Conservation (phyloP, 2,113 vertebrate species). For the Prochilodus magdalenae region DNA sequence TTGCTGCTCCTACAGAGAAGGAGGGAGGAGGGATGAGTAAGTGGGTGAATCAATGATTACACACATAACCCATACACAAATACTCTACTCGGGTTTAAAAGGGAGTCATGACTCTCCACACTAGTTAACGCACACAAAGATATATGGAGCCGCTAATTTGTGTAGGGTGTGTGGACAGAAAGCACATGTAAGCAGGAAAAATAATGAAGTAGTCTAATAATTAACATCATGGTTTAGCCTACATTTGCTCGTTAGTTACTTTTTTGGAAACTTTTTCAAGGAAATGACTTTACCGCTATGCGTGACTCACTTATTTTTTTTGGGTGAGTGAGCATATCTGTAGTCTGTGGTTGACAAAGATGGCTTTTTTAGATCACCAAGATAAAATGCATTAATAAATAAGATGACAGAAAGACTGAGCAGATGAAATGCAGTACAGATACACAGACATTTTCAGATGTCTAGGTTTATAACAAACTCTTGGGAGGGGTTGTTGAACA, state of each 20-base stretch:
- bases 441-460: neutral
- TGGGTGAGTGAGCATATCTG: neutral
- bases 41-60: slow-evolving; percentile 33
- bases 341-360: no score
- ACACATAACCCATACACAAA: slow-evolving; percentile 13
- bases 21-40: slow-evolving; percentile 34
- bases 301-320: neutral
- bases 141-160: neutral
- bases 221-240: neutral
- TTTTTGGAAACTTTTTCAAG: neutral
- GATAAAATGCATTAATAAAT: neutral
- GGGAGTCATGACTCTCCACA: neutral
- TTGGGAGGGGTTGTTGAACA: neutral
- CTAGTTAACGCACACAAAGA: neutral
- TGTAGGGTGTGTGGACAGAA: neutral
- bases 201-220: neutral
- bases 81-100: slow-evolving; percentile 19
- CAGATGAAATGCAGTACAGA: neutral
- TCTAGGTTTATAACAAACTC: slow-evolving; percentile 3
- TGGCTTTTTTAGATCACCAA: neutral
- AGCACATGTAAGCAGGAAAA: neutral
- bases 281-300: neutral
- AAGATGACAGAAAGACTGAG: neutral
- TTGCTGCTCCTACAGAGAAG: slow-evolving; percentile 68
- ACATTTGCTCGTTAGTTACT: neutral